These are phyloP conservation scores for Rattus rattus DNA, from an alignment of 2,113 vertebrate genomes.

Conservation along the genomic window DNA sequence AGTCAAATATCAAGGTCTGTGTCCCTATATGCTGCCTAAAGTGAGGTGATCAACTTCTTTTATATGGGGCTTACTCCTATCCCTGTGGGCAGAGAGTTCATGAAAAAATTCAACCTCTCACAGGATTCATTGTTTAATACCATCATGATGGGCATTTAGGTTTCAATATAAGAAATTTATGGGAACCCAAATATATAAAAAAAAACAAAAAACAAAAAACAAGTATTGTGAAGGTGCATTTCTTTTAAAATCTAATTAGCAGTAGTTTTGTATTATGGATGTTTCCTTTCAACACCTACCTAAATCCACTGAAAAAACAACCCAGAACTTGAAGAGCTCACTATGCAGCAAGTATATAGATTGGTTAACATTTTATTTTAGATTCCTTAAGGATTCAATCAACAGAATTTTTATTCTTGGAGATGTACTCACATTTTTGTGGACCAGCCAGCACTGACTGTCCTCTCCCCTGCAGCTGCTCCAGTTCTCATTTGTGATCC, in stretches of 20 bases:
- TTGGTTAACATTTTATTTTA: background rate
- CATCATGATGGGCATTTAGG: background rate
- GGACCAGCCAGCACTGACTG: background rate
- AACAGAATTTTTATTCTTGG: background rate
- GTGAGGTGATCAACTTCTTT: background rate
- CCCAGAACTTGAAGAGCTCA: background rate
- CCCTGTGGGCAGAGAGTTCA: fast-evolving
- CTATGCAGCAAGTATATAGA: background rate
- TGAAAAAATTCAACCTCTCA: too few species aligned
- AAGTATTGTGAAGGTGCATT: background rate
- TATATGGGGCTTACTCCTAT: background rate
- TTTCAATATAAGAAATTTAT: background rate
- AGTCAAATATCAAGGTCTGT: background rate
- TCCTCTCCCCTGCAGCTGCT: background rate
- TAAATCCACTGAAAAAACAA: background rate
- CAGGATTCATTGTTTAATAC: background rate
- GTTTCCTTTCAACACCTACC: background rate
- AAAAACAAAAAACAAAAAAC: background rate
- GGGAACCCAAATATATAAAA: background rate
- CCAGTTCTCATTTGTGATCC: background rate
- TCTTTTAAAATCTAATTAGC: background rate
- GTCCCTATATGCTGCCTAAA: background rate
- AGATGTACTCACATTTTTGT: background rate
- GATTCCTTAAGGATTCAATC: background rate
- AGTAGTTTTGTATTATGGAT: background rate